Percentiles rank a stretch among this genome's conserved stretches.
Conservation (phyloP, 2,888 invertebrate species). For the Orthonychiurus folsomi region DNA sequence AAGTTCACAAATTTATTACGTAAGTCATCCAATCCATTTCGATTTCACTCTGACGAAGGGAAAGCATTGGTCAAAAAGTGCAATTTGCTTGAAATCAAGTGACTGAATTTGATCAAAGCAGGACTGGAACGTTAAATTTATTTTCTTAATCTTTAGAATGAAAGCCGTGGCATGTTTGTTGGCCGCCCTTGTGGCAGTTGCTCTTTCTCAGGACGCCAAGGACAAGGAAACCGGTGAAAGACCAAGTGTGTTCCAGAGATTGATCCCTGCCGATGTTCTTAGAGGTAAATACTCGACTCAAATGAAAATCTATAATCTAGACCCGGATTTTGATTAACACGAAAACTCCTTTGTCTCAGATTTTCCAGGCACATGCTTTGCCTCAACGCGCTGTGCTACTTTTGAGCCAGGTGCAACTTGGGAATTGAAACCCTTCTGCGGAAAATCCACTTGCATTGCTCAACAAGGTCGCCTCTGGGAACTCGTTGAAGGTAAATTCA, state of each 20-base stretch:
- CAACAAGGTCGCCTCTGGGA: constrained; percentile 66
- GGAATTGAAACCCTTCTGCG: constrained; percentile 82
- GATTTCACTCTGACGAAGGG: too few relatives aligned
- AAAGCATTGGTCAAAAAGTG: too few relatives aligned
- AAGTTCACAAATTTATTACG: too few relatives aligned
- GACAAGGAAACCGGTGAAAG: constrained; percentile 50
- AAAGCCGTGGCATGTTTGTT: constrained; percentile 46
- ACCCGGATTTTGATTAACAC: neutral
- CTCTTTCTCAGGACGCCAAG: constrained; percentile 48
- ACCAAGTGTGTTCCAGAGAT: constrained; percentile 65
- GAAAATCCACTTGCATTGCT: constrained; percentile 72
- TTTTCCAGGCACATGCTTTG: constrained; percentile 85
- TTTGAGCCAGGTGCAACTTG: constrained; percentile 75
- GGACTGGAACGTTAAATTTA: neutral
- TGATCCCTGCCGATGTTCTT: constrained; percentile 80
- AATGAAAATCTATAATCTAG: neutral
- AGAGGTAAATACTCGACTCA: constrained; percentile 56
- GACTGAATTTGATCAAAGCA: too few relatives aligned
- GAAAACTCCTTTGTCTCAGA: too few relatives aligned
- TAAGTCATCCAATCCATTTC: too few relatives aligned
- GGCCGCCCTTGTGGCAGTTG: constrained; percentile 50
- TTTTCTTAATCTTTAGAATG: constrained; percentile 28
- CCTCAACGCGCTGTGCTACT: constrained; percentile 78
- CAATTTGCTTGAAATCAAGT: too few relatives aligned
- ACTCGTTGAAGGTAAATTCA: constrained; percentile 66